Conservation (phyloP, 2,888 invertebrate genomes). For the Tenthredo livida region DNA sequence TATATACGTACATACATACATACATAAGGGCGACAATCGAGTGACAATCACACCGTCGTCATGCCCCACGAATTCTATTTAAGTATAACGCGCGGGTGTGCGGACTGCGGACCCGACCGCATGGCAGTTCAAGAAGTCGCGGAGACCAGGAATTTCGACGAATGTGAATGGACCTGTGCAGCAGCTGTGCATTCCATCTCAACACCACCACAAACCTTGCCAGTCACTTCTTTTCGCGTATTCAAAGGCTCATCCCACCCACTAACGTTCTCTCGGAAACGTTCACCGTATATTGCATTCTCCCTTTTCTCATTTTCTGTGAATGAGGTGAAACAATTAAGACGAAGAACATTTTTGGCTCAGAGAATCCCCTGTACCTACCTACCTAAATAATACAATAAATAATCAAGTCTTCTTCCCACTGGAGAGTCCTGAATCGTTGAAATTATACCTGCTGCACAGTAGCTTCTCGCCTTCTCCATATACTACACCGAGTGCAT, state of each 20-base stretch:
- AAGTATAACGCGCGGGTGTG: slow-evolving; percentile 6
- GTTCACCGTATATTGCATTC: not conserved
- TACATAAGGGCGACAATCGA: not conserved
- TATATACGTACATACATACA: too few species aligned
- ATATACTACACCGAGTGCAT: not conserved
- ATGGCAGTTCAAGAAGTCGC: slow-evolving; percentile 47
- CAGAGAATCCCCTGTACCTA: too few species aligned
- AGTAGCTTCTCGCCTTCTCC: not conserved
- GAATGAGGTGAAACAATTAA: not conserved
- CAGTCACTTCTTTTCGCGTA: slow-evolving; percentile 44
- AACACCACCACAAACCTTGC: not conserved
- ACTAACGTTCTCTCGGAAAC: not conserved
- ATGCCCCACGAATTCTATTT: slow-evolving; percentile 27
- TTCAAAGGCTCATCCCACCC: not conserved
- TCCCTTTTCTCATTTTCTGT: not conserved
- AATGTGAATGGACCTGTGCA: slow-evolving; percentile 46
- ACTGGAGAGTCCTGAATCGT: not conserved
- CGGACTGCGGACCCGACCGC: slow-evolving; percentile 26
- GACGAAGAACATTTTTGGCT: not conserved
- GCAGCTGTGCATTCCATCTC: slow-evolving; percentile 51
- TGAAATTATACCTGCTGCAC: not conserved
- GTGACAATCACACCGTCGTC: slow-evolving; percentile 24
- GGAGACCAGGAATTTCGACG: slow-evolving; percentile 44
- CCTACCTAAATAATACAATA: too few species aligned
- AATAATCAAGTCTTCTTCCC: not conserved